phyloP scores from a whole-genome alignment of 1,140 invertebrate species.

The Lethocerus indicus region DNA sequence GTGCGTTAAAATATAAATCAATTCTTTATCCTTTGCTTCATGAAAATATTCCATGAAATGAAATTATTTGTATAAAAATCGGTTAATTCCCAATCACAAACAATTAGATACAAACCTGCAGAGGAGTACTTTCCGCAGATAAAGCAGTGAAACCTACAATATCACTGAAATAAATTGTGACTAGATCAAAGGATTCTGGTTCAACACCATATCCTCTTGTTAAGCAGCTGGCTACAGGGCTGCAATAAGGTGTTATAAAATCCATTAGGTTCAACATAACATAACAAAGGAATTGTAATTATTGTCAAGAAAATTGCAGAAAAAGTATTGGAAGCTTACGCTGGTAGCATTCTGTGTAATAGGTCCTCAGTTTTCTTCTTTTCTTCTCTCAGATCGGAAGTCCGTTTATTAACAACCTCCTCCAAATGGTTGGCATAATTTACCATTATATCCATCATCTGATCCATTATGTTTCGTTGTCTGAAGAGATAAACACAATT shows the following conservation, averaged over 20 bases:
- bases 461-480: constrained; percentile 82
- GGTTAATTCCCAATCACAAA: too few relatives aligned
- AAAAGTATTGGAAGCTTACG: constrained; percentile 45
- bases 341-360: constrained; percentile 82
- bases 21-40: too few relatives aligned
- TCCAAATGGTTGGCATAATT: constrained; percentile 89
- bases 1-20: too few relatives aligned
- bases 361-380: constrained; percentile 88
- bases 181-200: constrained; percentile 85
- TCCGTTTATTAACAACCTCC: constrained; percentile 78
- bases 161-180: constrained; percentile 96
- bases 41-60: too few relatives aligned
- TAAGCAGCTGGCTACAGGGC: constrained; percentile 65
- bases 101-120: constrained; percentile 46
- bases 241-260: constrained; percentile 24
- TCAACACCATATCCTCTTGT: constrained; percentile 79
- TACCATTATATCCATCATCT: constrained; percentile 94
- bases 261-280: neutral
- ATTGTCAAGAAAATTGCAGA: neutral
- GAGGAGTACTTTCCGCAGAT: constrained; percentile 84
- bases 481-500: constrained; percentile 24
- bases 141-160: constrained; percentile 96
- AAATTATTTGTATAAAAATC: too few relatives aligned
- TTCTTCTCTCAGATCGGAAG: constrained; percentile 72
- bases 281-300: too few relatives aligned